Evolutionary conservation across 1,140 invertebrate genomes (phyloP), one percentile per base, ranked within the genome.

Genomic region (Conus ventricosus): DNA sequence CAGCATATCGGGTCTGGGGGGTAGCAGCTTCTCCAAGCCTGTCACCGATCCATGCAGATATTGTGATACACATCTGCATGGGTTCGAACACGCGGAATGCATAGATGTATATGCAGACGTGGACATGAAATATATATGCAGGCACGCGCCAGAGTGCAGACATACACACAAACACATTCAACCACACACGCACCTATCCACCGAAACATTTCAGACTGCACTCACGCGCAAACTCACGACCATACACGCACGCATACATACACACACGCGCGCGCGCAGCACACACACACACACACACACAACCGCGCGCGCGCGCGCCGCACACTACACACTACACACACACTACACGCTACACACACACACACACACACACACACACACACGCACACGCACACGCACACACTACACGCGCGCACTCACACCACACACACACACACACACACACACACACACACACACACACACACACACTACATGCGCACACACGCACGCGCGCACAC

Each of bases 361-460:
- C 80, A 27, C 27, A 27, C 11, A 51, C 25, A 51, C 80, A 82
- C 80, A 82, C 80, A 51, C 27, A 81, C 53, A 81, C 53, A 81
- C 53, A 81, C 53, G 6, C 39, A 54, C 80, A 81, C n/a, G 7
- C 67, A 75, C 67, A 75, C 67, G 7, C 67, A 75, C 4, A 75
- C 4, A 75, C 4, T 5, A 75, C 6, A 7, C 67, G 23, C 67
- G 23, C 60, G 57, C 67, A 75, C 67, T 5, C 67, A 88, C 27
- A 57, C 85, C 39, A n/a, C 23, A 67, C 8, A 7, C 17, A 4
- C 67, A 23, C 17, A 60, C 13, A 23, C 17, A 20, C 17, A 75
- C 20, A 23, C 53, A 85, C 85, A 54, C 71, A 67, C 17, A 27
- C 91, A 87, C 91, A 94, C 93, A 93, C 83, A 93, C 90, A 51